Evolutionary conservation across 2,113 vertebrate genomes (phyloP), one percentile per base, ranked within the genome.

Genomic region (Nerophis lumbriciformis): DNA sequence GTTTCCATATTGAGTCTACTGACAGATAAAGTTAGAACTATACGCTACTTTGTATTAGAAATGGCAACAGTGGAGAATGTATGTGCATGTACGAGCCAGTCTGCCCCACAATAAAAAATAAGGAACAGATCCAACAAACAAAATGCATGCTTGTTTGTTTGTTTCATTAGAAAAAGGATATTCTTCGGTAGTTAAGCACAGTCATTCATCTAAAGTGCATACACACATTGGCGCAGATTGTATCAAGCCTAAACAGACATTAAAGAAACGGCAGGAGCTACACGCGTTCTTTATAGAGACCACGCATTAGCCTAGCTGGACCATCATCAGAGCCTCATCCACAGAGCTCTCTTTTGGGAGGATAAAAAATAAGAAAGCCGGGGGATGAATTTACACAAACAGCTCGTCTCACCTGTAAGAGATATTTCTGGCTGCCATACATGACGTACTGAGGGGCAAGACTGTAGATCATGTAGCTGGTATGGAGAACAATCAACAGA

Each of bases 371-470:
- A 7, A 65, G 36, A 71, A 57, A 66, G 12, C 35, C 9, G 63
- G 3, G 10, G 52, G 36, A 54, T 36, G 38, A 36, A 44, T 15
- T 10, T 48, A 13, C 10, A 39, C 6, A 53, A 9, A 19, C 19
- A 50, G 11, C 39, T 59, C 35, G 63, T 7, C 92, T 91, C 73
- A 98, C 96, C 93, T 94, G 90, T 60, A 86, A 73, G 49, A 94
- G 78, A 75, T 99, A 98, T 69, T 95, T 99, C 85, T 99, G 97
- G 85, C 95, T 99, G 85, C 97, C 96, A 57, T 96, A 99, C 95
- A 99, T 99, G 67, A 98, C 95, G 48, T 99, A 99, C 54, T 99
- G 95, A 4, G 97, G 96, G 3, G 97, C 96, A 51, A 99, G 93
- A 73, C 95, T 98, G 80, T 99, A 98, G 80, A 99, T 97, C 94